Evolutionary conservation across 92 coral and sea anemone genomes (phyloP).

Genomic region (Chrysogorgia sp.): DNA sequence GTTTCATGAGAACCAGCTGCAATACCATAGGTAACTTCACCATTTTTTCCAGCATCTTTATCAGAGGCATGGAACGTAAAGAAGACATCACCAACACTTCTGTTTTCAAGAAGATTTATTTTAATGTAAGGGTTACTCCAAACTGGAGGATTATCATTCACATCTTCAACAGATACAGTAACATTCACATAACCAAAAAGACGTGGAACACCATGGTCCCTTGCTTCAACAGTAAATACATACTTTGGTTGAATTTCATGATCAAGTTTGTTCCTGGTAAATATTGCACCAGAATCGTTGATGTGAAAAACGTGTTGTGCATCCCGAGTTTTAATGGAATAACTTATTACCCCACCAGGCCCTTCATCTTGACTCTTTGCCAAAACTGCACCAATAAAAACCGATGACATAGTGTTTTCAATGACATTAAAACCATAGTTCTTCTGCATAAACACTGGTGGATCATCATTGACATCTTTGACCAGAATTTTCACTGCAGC

Average conservation of each 20-base stretch:
- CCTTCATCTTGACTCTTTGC: constrained; percentile 94
- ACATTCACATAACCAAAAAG: constrained; percentile 82
- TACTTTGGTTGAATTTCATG: constrained; percentile 69
- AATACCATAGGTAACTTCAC: constrained; percentile 72
- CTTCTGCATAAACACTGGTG: constrained; percentile 73
- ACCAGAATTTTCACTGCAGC: constrained; percentile 76
- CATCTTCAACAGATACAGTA: constrained; percentile 70
- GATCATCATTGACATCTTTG: constrained; percentile 89
- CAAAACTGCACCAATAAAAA: constrained; percentile 73
- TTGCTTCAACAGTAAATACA: constrained; percentile 71
- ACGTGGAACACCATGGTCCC: constrained; percentile 86
- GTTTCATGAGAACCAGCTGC: constrained; percentile 68
- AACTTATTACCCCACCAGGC: constrained; percentile 79
- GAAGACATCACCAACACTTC: constrained; percentile 68
- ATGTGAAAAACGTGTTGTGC: constrained; percentile 57
- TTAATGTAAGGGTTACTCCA: constrained; percentile 62
- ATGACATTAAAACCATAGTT: constrained; percentile 67
- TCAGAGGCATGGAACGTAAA: constrained; percentile 75
- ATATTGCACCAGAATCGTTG: constrained; percentile 80
- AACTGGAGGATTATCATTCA: constrained; percentile 87
- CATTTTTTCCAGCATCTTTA: constrained; percentile 76
- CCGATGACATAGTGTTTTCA: constrained; percentile 64
- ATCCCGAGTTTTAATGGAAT: constrained; percentile 65
- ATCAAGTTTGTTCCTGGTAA: constrained; percentile 61
- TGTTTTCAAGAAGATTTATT: constrained; percentile 74